Base-by-base conservation (phyloP, 2,113 vertebrate genomes). In the Acanthochromis polyacanthus region DNA sequence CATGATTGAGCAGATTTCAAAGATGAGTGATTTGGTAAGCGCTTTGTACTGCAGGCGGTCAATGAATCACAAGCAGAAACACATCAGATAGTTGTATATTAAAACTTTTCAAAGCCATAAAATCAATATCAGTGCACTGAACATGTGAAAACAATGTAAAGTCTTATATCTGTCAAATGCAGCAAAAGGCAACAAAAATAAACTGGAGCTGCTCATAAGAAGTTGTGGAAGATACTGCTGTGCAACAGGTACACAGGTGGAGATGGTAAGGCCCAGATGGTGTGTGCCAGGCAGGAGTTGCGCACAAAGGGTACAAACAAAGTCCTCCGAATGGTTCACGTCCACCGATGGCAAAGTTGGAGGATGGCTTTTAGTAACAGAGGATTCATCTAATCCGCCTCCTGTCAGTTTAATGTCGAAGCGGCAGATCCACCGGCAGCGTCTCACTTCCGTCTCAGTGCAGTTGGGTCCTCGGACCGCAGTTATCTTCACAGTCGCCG, bases 241-340 rank as follows among this genome's bases (percentile, higher is more conserved):
- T 48, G 71, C 50, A 46, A 59, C 36, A 11, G 20, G 55, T 28
- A 30, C 63, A 53, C 60, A 64, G 52, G 78, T 66, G 74, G 50
- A 69, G 82, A 71, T 55, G 75, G 43, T 83, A 87, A 91, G 91
- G 91, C 86, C 5, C 23, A 78, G 69, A 52, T 58, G 89, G 88
- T 84, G 61, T 12, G 66, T 2, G 38, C 76, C 71, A 20, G 82
- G 43, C 46, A 32, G 58, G 46, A 19, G 30, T 16, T 20, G 23
- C 36, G 40, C 48, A 51, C 15, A 17, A 62, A 38, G 43, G 51
- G 51, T 61, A 23, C 4, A 71, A 32, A 23, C 45, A 20, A 67
- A 20, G 40, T 76, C 57, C 53, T 68, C 64, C 40, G 43, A 36
- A 52, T 69, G 61, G 65, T 71, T 88, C 74, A 51, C 23, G 22